Evolutionary conservation across 2,797 vertebrate genomes (phyloP), one percentile per base, ranked within the genome.

Genomic region (Neoniphon sammara): DNA sequence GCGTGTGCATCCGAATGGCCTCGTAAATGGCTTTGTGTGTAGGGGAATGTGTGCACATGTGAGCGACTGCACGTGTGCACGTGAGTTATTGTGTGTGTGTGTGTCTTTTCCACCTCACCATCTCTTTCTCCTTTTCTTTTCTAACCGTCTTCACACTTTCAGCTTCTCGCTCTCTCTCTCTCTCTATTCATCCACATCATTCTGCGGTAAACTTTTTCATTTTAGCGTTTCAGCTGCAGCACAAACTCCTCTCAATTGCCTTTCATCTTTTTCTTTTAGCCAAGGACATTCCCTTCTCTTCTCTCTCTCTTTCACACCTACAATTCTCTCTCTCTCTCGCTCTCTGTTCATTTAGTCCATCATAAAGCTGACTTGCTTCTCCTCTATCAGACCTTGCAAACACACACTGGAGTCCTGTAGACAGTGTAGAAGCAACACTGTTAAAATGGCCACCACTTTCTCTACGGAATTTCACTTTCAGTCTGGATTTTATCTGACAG

Each of bases 161-260:
- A 68, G 42, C 25, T 42, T 44, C 46, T 50, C 53, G 31, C 63
- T 63, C 23, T 59, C 66, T 61, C 3, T 4, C 44, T 61, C 18
- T 20, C 27, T 55, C 30, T 39, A 23, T 27, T 73, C 54, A 56
- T 52, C 34, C 17, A 68, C 44, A 82, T 64, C n/a, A 73, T 54
- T 84, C 52, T n/a, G 53, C 36, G 34, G 56, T 80, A 64, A 76
- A 81, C 21, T 63, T 55, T 77, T 75, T 84, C 62, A 56, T 58
- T 67, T 7, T n/a, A 73, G 44, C 7, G 31, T 10, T 39, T 39
- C 20, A 2, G 42, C 36, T 39, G 70, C 67, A 73, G 65, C 18
- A 63, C 9, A 10, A 39, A 39, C 36, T 39, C 31, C 36, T 39
- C 36, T 8, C 36, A 7, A 10, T 10, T 10, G 36, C 9, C 36